A percentile compares a stretch with the other conserved stretches of the same genome.
Evolutionary conservation across 2,888 invertebrate species (phyloP).

Genomic region (Zeuzera pyrina): DNA sequence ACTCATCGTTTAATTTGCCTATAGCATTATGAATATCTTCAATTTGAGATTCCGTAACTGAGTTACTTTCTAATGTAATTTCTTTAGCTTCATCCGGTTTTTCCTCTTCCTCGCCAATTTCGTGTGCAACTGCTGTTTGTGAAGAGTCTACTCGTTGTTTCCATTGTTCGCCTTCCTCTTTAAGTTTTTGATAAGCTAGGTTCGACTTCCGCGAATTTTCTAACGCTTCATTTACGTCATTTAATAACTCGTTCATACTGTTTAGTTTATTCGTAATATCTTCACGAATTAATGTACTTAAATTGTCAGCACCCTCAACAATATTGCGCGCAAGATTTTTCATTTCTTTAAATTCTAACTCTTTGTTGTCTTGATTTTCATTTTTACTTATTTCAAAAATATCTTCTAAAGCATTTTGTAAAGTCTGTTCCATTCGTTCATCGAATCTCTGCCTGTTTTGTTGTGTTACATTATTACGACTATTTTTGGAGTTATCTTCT

Average conservation of each 20-base stretch:
- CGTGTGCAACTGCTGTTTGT: too few relatives aligned
- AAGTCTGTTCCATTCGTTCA: slow-evolving; percentile 40
- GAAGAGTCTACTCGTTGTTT: neutral
- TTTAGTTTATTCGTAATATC: slow-evolving; percentile 65
- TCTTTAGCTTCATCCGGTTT: slow-evolving; percentile 6
- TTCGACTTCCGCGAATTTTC: slow-evolving; percentile 58
- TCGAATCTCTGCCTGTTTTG: slow-evolving; percentile 27
- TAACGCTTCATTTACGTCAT: slow-evolving; percentile 57
- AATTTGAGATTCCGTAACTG: slow-evolving; percentile 42
- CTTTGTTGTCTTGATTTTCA: slow-evolving; percentile 37
- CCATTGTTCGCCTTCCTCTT: slow-evolving; percentile 30
- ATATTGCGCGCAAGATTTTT: slow-evolving; percentile 50
- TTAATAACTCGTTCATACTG: slow-evolving; percentile 59
- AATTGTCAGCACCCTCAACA: slow-evolving; percentile 57
- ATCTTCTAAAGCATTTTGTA: slow-evolving; percentile 39
- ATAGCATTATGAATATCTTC: slow-evolving; percentile 53
- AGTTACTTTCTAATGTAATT: slow-evolving; percentile 8
- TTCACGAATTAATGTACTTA: slow-evolving; percentile 54
- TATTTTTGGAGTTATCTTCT: neutral
- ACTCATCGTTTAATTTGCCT: slow-evolving; percentile 42
- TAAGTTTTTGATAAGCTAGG: slow-evolving; percentile 45
- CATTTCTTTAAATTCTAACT: slow-evolving; percentile 55
- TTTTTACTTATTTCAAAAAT: slow-evolving; percentile 35
- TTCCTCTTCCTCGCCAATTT: too few relatives aligned
- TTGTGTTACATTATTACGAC: slow-evolving; percentile 3